These are phyloP conservation scores for Drosophila persimilis DNA, from an alignment of 1,140 invertebrate species.

Conservation along the genomic window DNA sequence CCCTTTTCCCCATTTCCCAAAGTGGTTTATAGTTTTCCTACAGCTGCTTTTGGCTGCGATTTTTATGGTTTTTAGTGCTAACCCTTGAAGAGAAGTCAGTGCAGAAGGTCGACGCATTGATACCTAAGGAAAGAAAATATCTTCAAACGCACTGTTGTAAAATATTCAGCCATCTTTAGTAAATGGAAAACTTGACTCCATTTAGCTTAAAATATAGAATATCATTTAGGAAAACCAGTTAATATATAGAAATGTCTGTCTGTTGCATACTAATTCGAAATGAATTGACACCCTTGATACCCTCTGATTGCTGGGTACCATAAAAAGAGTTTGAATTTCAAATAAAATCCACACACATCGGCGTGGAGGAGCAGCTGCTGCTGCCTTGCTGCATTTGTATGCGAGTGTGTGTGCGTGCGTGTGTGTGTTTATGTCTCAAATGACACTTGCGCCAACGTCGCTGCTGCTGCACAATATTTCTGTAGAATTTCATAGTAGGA, in stretches of 20 bases:
- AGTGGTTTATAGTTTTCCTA: constrained; percentile 30
- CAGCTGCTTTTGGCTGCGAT: constrained; percentile 19
- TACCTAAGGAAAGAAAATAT: background rate
- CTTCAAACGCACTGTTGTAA: no score
- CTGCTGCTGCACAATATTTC: constrained; percentile 54
- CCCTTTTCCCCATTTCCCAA: constrained; percentile 9
- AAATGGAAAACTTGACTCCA: no score
- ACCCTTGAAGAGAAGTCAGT: background rate
- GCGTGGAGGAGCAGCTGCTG: constrained; percentile 41
- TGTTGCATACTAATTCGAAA: background rate
- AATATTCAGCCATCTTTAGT: no score
- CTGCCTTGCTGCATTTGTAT: background rate
- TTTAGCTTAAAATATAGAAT: background rate
- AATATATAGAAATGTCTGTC: background rate
- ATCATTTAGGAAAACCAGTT: no score
- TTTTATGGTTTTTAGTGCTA: constrained; percentile 23
- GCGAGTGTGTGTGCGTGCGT: constrained; percentile 7
- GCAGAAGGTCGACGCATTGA: constrained; percentile 3
- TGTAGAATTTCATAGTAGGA: constrained; percentile 76
- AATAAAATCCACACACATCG: constrained; percentile 32
- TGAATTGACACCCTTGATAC: constrained; percentile 21
- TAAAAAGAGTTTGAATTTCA: constrained; percentile 53
- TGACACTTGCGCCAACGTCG: constrained; percentile 68
- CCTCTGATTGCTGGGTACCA: constrained; percentile 29
- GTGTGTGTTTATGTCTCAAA: constrained; percentile 64